These are phyloP conservation scores for Platysternon megacephalum DNA, from an alignment of 2,113 vertebrate species.

Conservation along the genomic window DNA sequence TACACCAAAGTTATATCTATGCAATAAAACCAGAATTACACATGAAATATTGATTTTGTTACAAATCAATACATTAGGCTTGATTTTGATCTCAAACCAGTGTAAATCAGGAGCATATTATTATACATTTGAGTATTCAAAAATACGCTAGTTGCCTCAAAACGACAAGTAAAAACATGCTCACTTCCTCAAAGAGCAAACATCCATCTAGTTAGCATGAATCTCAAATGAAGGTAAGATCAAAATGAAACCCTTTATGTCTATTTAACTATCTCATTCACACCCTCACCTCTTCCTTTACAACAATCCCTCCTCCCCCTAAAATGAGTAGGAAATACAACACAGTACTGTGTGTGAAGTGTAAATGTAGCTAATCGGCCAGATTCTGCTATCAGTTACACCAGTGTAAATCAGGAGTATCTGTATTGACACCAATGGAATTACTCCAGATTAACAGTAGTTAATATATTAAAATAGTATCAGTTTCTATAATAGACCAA, in stretches of 20 bases:
- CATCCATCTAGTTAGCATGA: background rate
- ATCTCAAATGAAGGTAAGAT: background rate
- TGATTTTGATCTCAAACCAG: background rate
- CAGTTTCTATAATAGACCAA: background rate
- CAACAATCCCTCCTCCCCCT: background rate
- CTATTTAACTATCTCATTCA: background rate
- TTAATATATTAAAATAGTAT: background rate
- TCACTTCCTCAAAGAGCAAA: background rate
- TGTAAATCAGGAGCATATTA: background rate
- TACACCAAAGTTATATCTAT: rapidly evolving
- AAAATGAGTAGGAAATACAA: background rate
- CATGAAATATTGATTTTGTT: background rate
- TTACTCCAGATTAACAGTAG: background rate
- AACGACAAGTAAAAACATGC: background rate
- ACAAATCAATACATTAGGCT: background rate
- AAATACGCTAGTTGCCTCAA: background rate
- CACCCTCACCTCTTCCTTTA: background rate
- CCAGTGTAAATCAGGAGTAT: background rate
- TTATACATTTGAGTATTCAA: background rate
- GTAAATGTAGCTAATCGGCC: background rate
- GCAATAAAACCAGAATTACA: background rate
- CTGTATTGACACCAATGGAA: background rate
- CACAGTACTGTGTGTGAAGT: background rate
- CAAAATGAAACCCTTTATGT: background rate
- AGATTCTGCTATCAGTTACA: background rate